Base-by-base conservation (phyloP, 2,113 vertebrate genomes). In the Oophaga pumilio region DNA sequence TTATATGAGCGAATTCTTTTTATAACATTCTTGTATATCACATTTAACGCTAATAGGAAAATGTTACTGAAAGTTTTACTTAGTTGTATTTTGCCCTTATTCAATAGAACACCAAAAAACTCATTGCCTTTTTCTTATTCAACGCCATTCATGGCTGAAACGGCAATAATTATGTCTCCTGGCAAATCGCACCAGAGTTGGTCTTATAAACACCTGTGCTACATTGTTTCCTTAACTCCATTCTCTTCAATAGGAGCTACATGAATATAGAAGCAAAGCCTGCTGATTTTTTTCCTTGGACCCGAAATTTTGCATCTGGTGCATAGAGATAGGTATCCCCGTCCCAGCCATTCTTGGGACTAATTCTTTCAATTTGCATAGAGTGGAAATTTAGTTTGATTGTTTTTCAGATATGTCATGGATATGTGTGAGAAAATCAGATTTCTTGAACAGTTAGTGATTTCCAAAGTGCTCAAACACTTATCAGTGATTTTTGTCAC, bases 1-100 rank as follows among this genome's bases (percentile, higher is more conserved):
- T 82, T 59, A 80, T 82, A 64, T 82, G 79, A 82, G 79, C 79
- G 60, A 60, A 80, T 43, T 80, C 14, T 80, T 79, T 79, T 81
- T 60, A 81, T 59, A 62, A 43, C 56, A 81, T 62, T 33, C 78
- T 22, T 81, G 17, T 82, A n/a, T 82, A 82, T 22, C 28, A 60
- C 33, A 82, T 82, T 81, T 82, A 82, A 82, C 59, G 62, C 79
- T 64, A n/a, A 22, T 7, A 43, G 77, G 9, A 33, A 20, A 60
- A 12, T 66, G 10, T 87, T 69, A 10, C 59, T 62, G 59, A 33
- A 78, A 20, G 18, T 14, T 64, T 20, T 13, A 43, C 43, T 15
- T 43, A 3, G 11, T 49, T 14, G 50, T 4, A 53, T 56, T 77
- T 43, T 49, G 79, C 49, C 20, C 18, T n/a, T 43, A 22, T 82